phyloP scores from a whole-genome alignment of 2,888 invertebrate genomes.

The Silvanus unidentatus region DNA sequence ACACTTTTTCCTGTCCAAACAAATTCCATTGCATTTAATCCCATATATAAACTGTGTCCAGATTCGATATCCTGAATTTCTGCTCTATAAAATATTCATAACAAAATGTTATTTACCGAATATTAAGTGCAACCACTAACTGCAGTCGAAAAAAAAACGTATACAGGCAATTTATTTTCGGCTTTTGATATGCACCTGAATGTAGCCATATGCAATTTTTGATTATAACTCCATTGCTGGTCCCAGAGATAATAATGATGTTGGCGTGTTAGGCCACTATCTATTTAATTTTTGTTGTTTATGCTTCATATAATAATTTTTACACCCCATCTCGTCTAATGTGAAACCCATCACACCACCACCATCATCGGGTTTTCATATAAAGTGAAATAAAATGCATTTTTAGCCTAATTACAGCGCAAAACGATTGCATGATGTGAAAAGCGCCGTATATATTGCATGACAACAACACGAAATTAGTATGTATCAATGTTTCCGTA shows the following conservation, averaged over 20 bases:
- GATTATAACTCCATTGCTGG: slow-evolving; percentile 27
- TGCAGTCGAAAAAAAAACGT: background rate
- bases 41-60: background rate
- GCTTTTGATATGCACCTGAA: slow-evolving; percentile 26
- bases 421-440: too few species aligned
- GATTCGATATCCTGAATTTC: slow-evolving; percentile 1
- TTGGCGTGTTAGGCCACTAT: slow-evolving; percentile 29
- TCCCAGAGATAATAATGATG: slow-evolving; percentile 26
- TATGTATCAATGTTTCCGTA: too few species aligned
- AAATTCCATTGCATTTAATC: too few species aligned
- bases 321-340: slow-evolving; percentile 8
- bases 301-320: background rate
- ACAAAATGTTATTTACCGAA: slow-evolving; percentile 1
- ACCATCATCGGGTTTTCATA: slow-evolving; percentile 8
- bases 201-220: slow-evolving; percentile 42
- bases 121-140: background rate
- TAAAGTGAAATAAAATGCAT: too few species aligned
- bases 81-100: slow-evolving; percentile 1
- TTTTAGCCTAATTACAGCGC: too few species aligned
- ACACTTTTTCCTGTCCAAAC: too few species aligned
- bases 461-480: too few species aligned
- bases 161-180: background rate
- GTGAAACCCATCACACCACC: slow-evolving; percentile 8
- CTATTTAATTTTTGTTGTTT: slow-evolving; percentile 19
- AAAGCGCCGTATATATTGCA: too few species aligned